Evolutionary conservation across 2,797 vertebrate genomes (phyloP).

Genomic region (Coregonus ussuriensis): DNA sequence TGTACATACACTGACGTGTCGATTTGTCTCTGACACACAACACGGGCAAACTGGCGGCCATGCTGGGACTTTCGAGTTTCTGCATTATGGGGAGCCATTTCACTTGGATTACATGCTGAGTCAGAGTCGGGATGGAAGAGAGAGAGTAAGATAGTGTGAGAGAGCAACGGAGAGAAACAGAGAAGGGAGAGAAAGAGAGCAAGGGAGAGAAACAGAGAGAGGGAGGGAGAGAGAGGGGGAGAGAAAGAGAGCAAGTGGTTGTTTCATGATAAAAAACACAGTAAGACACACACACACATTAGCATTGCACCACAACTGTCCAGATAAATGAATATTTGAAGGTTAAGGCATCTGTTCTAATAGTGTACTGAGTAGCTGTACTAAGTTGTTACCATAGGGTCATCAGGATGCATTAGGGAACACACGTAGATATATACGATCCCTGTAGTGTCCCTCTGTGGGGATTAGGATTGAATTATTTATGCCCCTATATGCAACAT

Average conservation of each 20-base stretch:
- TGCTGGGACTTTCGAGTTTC: constrained; percentile 37
- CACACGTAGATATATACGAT: constrained; percentile 94
- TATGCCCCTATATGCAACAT: constrained; percentile 96
- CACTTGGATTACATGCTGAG: neutral
- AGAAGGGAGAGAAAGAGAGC: no score
- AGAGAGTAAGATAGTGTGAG: no score
- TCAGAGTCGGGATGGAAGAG: neutral
- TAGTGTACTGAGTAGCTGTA: constrained; percentile 87
- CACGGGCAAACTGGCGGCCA: constrained; percentile 26
- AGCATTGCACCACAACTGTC: constrained; percentile 30
- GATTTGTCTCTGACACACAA: constrained; percentile 37
- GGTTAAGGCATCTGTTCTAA: constrained; percentile 91
- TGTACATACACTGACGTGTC: constrained; percentile 38
- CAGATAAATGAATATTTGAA: constrained; percentile 92
- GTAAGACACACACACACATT: constrained; percentile 18
- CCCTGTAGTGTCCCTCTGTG: constrained; percentile 92
- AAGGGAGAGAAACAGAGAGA: no score
- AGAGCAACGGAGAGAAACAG: no score
- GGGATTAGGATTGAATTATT: constrained; percentile 99
- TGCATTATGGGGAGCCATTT: constrained; percentile 23
- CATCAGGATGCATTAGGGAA: constrained; percentile 85
- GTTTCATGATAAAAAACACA: constrained; percentile 5
- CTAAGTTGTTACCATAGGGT: constrained; percentile 94
- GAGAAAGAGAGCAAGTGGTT: no score
- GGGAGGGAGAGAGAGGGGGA: no score